phyloP scores from a whole-genome alignment of 2,113 vertebrate genomes.

The Nipponia nippon region DNA sequence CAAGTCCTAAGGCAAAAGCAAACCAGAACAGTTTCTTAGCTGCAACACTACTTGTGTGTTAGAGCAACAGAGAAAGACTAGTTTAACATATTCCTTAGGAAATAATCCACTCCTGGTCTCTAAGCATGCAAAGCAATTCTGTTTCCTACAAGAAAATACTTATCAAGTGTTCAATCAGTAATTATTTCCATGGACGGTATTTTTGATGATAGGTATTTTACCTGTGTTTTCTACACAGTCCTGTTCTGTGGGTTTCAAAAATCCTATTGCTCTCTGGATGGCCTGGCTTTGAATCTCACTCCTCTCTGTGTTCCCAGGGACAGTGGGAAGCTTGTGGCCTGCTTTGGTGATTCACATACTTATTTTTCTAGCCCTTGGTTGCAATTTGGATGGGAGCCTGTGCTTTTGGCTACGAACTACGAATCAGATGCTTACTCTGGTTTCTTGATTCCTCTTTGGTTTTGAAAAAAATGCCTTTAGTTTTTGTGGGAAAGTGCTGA shows the following conservation, averaged over 20 bases:
- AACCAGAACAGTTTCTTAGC: background rate
- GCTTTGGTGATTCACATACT: background rate
- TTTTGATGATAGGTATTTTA: background rate
- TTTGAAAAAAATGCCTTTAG: background rate
- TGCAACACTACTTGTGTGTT: background rate
- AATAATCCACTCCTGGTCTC: background rate
- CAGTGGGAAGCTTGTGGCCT: background rate
- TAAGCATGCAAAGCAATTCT: background rate
- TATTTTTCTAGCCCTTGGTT: background rate
- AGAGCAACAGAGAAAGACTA: background rate
- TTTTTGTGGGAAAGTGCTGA: background rate
- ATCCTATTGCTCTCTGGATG: background rate
- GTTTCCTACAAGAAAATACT: background rate
- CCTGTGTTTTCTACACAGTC: background rate
- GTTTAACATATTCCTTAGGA: accelerated
- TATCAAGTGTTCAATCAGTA: background rate
- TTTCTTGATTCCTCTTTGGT: background rate
- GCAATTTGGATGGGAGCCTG: background rate
- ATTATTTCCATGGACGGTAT: background rate
- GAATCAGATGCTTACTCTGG: background rate
- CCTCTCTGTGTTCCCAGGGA: background rate
- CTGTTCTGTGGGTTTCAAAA: background rate
- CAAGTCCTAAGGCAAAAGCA: constrained; percentile 80
- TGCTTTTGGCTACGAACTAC: background rate
- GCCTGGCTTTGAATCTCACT: background rate